phyloP scores from a whole-genome alignment of 2,113 vertebrate genomes.

The Regulus satrapa region DNA sequence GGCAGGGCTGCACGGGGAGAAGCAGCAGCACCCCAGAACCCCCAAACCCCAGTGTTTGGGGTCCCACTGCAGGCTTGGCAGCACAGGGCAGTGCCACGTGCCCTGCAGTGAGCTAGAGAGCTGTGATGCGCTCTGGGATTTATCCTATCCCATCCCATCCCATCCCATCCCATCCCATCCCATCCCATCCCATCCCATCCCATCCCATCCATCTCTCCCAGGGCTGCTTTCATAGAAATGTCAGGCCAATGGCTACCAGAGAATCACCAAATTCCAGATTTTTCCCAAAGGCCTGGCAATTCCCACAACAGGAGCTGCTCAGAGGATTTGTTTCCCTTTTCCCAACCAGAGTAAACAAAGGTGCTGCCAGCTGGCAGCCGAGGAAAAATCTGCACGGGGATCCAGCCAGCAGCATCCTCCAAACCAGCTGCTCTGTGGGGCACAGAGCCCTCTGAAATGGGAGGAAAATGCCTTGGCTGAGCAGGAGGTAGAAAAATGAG shows the following conservation, averaged over 20 bases:
- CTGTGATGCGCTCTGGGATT: rapidly evolving
- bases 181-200: background rate
- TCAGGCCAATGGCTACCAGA: background rate
- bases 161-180: background rate
- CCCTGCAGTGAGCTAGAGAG: background rate
- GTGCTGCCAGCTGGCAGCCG: background rate
- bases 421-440: background rate
- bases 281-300: background rate
- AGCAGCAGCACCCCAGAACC: background rate
- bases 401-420: background rate
- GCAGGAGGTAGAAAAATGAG: background rate
- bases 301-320: background rate
- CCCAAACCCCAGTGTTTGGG: background rate
- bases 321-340: background rate
- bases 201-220: background rate
- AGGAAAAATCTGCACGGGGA: background rate
- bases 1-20: background rate
- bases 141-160: background rate
- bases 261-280: background rate
- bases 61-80: rapidly evolving
- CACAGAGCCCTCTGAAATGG: background rate
- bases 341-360: background rate
- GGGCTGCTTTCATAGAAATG: background rate
- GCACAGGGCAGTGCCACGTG: rapidly evolving
- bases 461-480: background rate